Evolutionary conservation across 2,113 vertebrate genomes (phyloP).

Genomic region (Geococcyx californianus): DNA sequence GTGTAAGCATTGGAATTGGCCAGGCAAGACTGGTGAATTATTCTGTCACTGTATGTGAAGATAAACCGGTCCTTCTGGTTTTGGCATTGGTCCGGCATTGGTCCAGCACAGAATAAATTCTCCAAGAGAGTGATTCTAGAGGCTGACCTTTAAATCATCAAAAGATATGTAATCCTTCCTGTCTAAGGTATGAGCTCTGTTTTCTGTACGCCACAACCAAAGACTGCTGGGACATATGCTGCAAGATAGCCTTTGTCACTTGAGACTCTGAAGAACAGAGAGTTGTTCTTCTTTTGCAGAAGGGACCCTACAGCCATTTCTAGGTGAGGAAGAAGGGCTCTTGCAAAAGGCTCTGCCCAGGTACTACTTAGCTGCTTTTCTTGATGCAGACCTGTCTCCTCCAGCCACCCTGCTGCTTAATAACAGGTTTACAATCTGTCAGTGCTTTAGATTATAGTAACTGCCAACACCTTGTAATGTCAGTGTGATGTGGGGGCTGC

Average conservation of each 20-base stretch:
- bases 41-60: not conserved
- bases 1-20: not conserved
- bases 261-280: not conserved
- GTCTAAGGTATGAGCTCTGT: not conserved
- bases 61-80: not conserved
- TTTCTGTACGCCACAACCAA: not conserved
- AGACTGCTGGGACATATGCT: not conserved
- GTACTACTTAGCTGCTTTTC: not conserved
- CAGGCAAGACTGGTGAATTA: not conserved
- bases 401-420: not conserved
- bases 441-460: not conserved
- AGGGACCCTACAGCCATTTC: not conserved
- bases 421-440: not conserved
- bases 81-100: not conserved
- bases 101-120: not conserved
- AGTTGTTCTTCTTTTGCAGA: not conserved
- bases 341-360: not conserved
- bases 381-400: not conserved
- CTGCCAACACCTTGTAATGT: not conserved
- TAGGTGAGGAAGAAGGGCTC: not conserved
- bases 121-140: not conserved
- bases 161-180: not conserved
- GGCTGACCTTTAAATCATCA: conserved; percentile 6
- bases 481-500: not conserved
- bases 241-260: not conserved